These are phyloP conservation scores for Cassiopea andromeda DNA, from an alignment of 30 jellyfish, hydroid and myxozoan species.

Conservation along the genomic window DNA sequence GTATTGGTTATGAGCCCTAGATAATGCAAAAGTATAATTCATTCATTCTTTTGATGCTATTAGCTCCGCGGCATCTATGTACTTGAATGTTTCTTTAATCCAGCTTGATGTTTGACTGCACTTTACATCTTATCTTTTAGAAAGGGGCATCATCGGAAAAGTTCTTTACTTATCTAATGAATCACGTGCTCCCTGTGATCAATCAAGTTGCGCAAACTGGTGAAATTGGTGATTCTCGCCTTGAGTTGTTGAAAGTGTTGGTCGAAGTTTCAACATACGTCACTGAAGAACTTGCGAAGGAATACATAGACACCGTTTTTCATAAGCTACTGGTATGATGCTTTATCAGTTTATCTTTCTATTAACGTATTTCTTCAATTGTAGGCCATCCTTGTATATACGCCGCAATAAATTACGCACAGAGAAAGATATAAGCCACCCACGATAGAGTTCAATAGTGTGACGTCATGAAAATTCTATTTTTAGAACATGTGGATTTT, in stretches of 20 bases:
- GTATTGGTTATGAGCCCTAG: too few species aligned
- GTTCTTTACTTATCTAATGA: slow-evolving; percentile 74
- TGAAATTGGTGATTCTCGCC: slow-evolving; percentile 89
- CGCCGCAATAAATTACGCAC: too few species aligned
- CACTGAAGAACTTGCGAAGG: slow-evolving; percentile 85
- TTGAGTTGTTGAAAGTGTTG: slow-evolving; percentile 84
- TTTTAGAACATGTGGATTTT: too few species aligned
- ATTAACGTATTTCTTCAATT: too few species aligned
- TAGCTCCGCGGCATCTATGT: too few species aligned
- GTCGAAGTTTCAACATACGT: slow-evolving; percentile 85
- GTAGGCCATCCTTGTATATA: too few species aligned
- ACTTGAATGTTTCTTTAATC: background rate
- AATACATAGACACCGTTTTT: slow-evolving; percentile 71
- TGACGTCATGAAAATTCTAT: too few species aligned
- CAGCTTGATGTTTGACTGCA: background rate
- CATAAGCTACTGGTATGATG: slow-evolving; percentile 67
- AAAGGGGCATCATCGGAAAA: slow-evolving; percentile 98
- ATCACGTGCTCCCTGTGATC: slow-evolving; percentile 87
- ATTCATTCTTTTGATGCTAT: too few species aligned
- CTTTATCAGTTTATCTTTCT: too few species aligned
- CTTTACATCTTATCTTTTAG: background rate
- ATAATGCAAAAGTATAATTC: too few species aligned
- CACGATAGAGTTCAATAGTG: too few species aligned
- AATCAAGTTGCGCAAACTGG: slow-evolving; percentile 69
- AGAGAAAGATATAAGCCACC: too few species aligned